Conservation (phyloP, 2,888 invertebrate species). For the Hermodice carunculata region DNA sequence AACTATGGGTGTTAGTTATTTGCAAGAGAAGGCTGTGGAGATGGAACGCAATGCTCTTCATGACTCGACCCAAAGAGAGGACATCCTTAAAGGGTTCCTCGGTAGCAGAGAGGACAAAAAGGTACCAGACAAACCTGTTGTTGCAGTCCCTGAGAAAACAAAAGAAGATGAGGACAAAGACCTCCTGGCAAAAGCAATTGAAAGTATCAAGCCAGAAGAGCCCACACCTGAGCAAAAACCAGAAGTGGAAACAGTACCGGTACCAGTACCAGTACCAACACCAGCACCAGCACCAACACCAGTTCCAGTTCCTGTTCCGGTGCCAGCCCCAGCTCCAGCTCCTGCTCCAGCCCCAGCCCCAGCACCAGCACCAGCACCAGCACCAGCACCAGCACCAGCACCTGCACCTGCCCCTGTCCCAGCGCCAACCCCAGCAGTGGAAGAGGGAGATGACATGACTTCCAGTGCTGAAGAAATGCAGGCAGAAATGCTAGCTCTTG, state of each 20-base stretch:
- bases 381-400: not conserved
- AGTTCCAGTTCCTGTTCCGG: not conserved
- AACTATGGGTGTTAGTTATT: too few relatives aligned
- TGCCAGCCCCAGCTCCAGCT: not conserved
- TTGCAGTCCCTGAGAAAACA: too few relatives aligned
- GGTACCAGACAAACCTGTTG: too few relatives aligned
- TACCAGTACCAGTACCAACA: not conserved
- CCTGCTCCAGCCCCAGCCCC: not conserved
- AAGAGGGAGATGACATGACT: not conserved
- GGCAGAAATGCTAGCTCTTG: too few relatives aligned
- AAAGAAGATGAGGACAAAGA: too few relatives aligned
- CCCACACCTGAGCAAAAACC: not conserved
- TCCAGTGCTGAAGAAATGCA: too few relatives aligned
- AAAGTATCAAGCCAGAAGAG: not conserved
- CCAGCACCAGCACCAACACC: not conserved
- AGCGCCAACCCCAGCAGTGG: not conserved
- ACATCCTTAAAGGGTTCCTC: too few relatives aligned
- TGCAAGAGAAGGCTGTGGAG: too few relatives aligned
- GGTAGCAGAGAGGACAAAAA: too few relatives aligned
- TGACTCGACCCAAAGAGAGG: too few relatives aligned
- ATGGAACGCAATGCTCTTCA: too few relatives aligned
- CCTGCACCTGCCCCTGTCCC: not conserved
- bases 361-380: not conserved
- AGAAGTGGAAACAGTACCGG: not conserved
- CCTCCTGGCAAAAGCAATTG: too few relatives aligned